Evolutionary conservation across 1,140 invertebrate genomes (phyloP).

Genomic region (Macrotrachela quadricornifera): DNA sequence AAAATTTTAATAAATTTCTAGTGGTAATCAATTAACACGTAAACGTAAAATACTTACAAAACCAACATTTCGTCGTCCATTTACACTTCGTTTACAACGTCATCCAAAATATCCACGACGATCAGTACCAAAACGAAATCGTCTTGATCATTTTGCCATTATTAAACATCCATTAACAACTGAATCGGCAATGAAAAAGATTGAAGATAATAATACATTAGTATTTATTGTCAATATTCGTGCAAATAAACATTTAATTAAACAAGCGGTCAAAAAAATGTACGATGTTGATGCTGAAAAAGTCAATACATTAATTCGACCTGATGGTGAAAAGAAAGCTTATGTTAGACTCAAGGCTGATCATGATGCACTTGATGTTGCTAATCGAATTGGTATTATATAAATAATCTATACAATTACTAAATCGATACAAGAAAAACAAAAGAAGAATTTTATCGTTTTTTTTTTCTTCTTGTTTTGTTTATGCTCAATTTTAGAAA

Average conservation of each 20-base stretch:
- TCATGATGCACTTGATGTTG: conserved; percentile 95
- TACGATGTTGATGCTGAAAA: conserved; percentile 95
- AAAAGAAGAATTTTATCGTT: too few species aligned
- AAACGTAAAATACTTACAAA: conserved; percentile 1
- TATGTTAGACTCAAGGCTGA: conserved; percentile 86
- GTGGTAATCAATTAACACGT: conserved; percentile 4
- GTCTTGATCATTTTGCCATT: conserved; percentile 68
- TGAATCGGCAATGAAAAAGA: conserved; percentile 99
- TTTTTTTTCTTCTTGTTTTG: too few species aligned
- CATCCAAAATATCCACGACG: conserved; percentile 6
- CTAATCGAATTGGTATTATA: conserved; percentile 39
- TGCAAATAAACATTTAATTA: conserved; percentile 94
- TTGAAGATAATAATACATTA: conserved; percentile 97
- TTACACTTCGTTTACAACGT: conserved; percentile 6
- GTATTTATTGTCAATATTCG: conserved; percentile 89
- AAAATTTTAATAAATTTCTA: too few species aligned
- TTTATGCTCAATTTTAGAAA: too few species aligned
- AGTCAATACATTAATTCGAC: conserved; percentile 88
- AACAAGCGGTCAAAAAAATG: conserved; percentile 72
- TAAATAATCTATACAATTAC: too few species aligned
- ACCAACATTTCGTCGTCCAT: conserved; percentile 5
- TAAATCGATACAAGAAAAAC: too few species aligned
- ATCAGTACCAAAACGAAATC: conserved; percentile 2
- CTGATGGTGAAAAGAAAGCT: conserved; percentile 96
- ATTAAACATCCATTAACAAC: conserved; percentile 95